Evolutionary conservation across 2,888 invertebrate species (phyloP), one percentile per base, ranked within the genome.

Genomic region (Conomelus anceps): DNA sequence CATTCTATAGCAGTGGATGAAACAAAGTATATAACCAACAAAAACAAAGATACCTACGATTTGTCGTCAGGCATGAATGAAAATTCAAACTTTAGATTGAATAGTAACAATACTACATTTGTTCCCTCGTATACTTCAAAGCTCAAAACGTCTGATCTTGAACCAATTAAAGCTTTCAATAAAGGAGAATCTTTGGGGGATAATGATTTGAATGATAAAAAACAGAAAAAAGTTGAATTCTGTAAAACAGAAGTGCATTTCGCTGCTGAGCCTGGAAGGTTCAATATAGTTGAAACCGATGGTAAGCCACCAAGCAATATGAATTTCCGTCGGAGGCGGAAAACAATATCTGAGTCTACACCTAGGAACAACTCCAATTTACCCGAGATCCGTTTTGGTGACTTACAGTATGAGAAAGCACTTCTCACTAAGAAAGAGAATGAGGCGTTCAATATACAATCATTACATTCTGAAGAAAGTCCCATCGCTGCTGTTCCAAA

Each of bases 181-280:
- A 90, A 87, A 29, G 85, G 63, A 23, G 87, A 41, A 1, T 85
- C 89, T 9, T 86, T 85, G 1, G 89, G 89, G 87, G 89, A 89
- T 22, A 87, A 89, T 17, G 90, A 91, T 29, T 34, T n/a, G 7
- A 90, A 92, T 84, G 94, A 94, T 87, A 94, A 94, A 91, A 95
- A 94, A 92, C 94, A 94, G 0, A 97, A 97, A 93, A 97, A 95
- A 93, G 97, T 98, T 0, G 97, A 96, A 92, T 98, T 98, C 93
- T 97, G 97, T 92, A 97, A 97, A 94, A 97, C 97, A 0, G 98
- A 98, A 94, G 95, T 98, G 24, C 98, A 98, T 93, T 97, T 97
- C 93, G 96, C 97, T 0, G 96, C 97, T 22, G 97, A 97, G 92
- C 96, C 97, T 0, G 98, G 98, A 0, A 95, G 96, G 92, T 97